Evolutionary conservation across 37 sponge, comb jelly and placozoan genomes (phyloP), one percentile per base, ranked within the genome.

Genomic region (Bolinopsis microptera): DNA sequence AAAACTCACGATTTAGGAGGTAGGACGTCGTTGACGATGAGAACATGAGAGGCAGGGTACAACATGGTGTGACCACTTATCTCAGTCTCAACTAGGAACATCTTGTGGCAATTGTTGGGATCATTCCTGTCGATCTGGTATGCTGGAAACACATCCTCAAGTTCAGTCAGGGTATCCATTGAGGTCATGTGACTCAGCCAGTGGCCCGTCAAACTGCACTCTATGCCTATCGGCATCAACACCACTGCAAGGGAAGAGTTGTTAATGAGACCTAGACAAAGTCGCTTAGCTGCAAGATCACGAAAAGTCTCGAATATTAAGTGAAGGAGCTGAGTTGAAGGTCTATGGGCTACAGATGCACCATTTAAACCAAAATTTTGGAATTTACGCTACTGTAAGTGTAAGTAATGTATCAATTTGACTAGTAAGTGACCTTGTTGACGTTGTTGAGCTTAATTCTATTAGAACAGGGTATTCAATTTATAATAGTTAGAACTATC

Each of bases 61-160:
- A 80, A 37, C 38, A 80, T 33, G 82, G 82, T 80, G 38, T 80
- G 82, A 80, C 82, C 82, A 30, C 82, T 80, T 1, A 80, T 35
- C 22, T 36, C 82, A 34, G 37, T 30, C 82, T 80, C 82, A 33
- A 80, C 82, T 23, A 80, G 37, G 38, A 80, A 80, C 82, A 80
- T 33, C 35, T 35, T 33, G 37, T 80, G 82, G 82, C 82, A 80
- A 30, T 80, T 28, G 38, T 35, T 34, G 37, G 82, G 35, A 22
- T 80, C 82, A 22, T 35, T 28, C 8, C 82, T 28, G 82, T 80
- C 82, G 5, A 80, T 35, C 82, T 80, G 82, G 38, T 80, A 80
- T 34, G 82, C 82, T 3, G 82, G 82, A 35, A 80, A 80, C 38
- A 80, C 82, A 1, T 33, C 38, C 82, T 80, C 82, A 2, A 80